Evolutionary conservation across 2,797 vertebrate species (phyloP), one percentile per base, ranked within the genome.

Genomic region (Pachyuromys duprasi): DNA sequence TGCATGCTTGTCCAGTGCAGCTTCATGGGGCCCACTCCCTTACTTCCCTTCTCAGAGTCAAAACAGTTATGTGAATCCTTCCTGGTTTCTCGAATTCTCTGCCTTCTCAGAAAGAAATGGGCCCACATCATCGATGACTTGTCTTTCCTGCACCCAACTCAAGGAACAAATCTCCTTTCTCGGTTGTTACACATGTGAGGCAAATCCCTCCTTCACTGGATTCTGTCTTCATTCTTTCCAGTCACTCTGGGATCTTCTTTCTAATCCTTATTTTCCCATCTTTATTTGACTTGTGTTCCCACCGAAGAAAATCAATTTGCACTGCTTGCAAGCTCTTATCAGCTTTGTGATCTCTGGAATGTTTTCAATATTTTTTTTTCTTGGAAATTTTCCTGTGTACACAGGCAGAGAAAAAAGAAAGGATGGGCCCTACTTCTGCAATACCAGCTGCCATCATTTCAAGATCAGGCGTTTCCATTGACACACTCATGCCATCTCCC

Each of bases 201-300:
- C 8, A 28, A 18, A 33, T 8, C 26, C 26, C 7, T 5, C 4
- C 22, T 8, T 5, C 0, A 2, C 8, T 31, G 3, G 36, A 8
- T 20, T 8, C 45, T 2, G 26, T 22, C 20, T 62, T 31, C 36
- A 17, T 86, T 31, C 26, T 65, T 36, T 74, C 72, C 49, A 1
- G 31, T 62, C 39, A 18, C 42, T 53, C 18, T 69, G 57, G 22
- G 3, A 4, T 95, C 74, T 94, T 95, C 78, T 94, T 49, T 79
- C 82, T 62, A 82, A 65, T 49, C 63, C 18, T 12, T 28, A 39
- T 9, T 7, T 15, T 78, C 22, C 5, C 72, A 69, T 81, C 3
- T 69, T 86, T 83, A 65, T 31, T 84, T 84, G 82, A 84, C 82
- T 69, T 84, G 15, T 72, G 2, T 67, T 93, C 45, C 76, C 20